A percentile compares a stretch with the other conserved stretches of the same genome.
These are phyloP conservation scores for Patagioenas fasciata DNA, from an alignment of 2,113 vertebrate species.

Conservation along the genomic window DNA sequence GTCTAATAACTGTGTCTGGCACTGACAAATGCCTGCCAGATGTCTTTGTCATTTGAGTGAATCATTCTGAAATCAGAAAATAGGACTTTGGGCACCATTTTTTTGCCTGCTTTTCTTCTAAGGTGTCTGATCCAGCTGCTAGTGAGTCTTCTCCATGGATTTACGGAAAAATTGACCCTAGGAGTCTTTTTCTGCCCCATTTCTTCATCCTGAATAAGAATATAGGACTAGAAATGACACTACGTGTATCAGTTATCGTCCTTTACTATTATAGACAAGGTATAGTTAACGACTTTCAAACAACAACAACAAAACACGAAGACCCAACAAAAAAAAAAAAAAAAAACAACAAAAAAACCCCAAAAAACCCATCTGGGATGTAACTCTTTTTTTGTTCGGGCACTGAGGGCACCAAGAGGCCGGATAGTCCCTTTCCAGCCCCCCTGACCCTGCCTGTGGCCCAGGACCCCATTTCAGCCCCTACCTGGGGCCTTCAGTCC, in stretches of 20 bases:
- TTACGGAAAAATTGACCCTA: background rate
- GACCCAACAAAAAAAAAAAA: background rate
- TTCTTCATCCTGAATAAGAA: background rate
- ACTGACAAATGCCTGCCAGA: background rate
- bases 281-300: background rate
- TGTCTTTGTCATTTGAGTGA: background rate
- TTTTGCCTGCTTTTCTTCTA: background rate
- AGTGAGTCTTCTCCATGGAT: background rate
- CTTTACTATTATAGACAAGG: background rate
- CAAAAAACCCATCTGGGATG: background rate
- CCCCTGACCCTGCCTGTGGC: accelerated
- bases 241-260: accelerated
- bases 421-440: background rate
- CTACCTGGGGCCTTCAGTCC: background rate
- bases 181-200: background rate
- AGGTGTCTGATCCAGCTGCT: background rate
- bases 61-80: background rate
- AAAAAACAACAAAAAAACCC: too few species aligned
- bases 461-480: background rate
- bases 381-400: background rate
- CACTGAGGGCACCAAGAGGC: background rate
- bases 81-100: background rate
- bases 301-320: background rate
- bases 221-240: background rate
- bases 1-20: background rate